These are phyloP conservation scores for Lateolabrax maculatus DNA, from an alignment of 2,797 vertebrate genomes.

Conservation along the genomic window DNA sequence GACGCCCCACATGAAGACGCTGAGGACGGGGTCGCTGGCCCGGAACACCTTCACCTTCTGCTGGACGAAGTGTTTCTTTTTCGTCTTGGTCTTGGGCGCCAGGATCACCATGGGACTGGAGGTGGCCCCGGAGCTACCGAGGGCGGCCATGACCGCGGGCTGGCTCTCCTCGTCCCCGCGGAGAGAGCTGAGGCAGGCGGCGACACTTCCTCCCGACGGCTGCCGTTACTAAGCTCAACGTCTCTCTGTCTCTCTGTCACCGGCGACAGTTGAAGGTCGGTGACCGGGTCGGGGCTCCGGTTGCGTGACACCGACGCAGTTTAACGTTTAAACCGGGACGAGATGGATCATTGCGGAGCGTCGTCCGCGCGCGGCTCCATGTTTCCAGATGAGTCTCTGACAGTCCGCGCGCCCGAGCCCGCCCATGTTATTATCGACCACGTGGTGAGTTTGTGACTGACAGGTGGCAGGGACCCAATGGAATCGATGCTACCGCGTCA, in stretches of 20 bases:
- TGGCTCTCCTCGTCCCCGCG: conserved; percentile 28
- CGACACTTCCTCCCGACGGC: conserved; percentile 56
- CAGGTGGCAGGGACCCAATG: conserved; percentile 36
- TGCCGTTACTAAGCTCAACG: conserved; percentile 36
- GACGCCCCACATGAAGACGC: conserved; percentile 96
- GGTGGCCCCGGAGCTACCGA: conserved; percentile 82
- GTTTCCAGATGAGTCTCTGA: conserved; percentile 1
- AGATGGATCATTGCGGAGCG: conserved; percentile 22
- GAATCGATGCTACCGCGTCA: not conserved
- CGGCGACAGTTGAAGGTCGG: conserved; percentile 44
- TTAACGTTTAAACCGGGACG: conserved; percentile 34
- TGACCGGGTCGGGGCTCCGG: not conserved
- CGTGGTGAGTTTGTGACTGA: conserved; percentile 61
- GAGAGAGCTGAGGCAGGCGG: conserved; percentile 32
- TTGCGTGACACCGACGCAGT: not conserved
- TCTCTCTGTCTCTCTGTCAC: conserved; percentile 19
- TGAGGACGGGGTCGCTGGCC: conserved; percentile 92
- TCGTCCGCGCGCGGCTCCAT: conserved; percentile 5
- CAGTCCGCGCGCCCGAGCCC: conserved; percentile 64
- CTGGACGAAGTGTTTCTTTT: conserved; percentile 97
- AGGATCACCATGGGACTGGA: conserved; percentile 86
- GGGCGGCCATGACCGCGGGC: conserved; percentile 79
- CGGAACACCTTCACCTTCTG: conserved; percentile 96
- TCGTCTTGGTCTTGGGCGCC: conserved; percentile 92
- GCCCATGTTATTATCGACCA: conserved; percentile 67